Conservation (phyloP, 2,113 vertebrate species). For the Mobula birostris region DNA sequence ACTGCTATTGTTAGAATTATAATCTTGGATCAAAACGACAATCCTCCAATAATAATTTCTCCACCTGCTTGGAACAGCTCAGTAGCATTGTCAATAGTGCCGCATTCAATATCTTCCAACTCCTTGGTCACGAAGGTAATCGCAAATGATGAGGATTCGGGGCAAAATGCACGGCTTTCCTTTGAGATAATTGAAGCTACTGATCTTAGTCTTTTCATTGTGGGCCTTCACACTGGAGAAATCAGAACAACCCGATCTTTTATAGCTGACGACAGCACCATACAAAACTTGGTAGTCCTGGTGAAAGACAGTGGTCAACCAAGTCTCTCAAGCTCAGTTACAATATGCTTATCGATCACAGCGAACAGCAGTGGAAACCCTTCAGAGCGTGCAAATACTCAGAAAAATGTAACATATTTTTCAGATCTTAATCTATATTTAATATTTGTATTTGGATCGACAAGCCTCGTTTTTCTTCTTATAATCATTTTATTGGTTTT, state of each 20-base stretch:
- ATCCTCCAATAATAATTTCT: conserved; percentile 48
- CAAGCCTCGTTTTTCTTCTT: conserved; percentile 60
- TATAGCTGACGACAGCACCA: conserved; percentile 53
- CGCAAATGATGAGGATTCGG: conserved; percentile 52
- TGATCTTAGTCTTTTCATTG: conserved; percentile 50
- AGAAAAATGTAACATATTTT: conserved; percentile 49
- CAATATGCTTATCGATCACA: conserved; percentile 59
- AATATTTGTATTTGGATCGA: conserved; percentile 58
- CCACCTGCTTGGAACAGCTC: conserved; percentile 52
- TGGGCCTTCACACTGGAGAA: conserved; percentile 53
- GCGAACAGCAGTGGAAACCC: conserved; percentile 56
- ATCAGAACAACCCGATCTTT: conserved; percentile 51
- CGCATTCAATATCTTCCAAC: conserved; percentile 50
- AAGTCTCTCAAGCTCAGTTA: conserved; percentile 60
- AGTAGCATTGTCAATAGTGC: conserved; percentile 50
- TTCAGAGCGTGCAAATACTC: no score
- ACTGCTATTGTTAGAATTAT: conserved; percentile 53
- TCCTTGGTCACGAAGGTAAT: conserved; percentile 54
- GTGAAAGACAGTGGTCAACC: conserved; percentile 64
- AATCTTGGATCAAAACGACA: conserved; percentile 58
- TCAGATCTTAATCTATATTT: conserved; percentile 62
- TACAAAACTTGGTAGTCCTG: conserved; percentile 55
- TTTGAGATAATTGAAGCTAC: conserved; percentile 52
- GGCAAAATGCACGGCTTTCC: conserved; percentile 53
- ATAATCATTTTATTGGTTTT: conserved; percentile 60